These are phyloP conservation scores for Drosophila burlai DNA, from an alignment of 1,140 invertebrate species.

Conservation along the genomic window DNA sequence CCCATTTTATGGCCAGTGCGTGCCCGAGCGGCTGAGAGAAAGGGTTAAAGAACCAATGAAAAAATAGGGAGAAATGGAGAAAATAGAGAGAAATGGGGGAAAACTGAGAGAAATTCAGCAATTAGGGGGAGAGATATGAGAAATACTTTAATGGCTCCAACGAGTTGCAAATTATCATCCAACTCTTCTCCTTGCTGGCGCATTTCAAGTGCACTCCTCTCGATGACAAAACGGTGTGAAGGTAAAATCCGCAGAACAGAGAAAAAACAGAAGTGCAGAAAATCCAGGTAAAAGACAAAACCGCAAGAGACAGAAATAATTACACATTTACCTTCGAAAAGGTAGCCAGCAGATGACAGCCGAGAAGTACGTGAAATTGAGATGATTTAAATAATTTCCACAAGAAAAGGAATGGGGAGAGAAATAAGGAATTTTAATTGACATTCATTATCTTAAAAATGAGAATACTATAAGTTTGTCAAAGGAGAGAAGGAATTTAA, in stretches of 20 bases:
- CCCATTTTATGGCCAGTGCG: slow-evolving; percentile 67
- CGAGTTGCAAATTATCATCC: slow-evolving; percentile 65
- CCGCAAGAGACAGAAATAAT: slow-evolving; percentile 68
- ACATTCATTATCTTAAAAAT: neutral
- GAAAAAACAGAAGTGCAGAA: slow-evolving; percentile 17
- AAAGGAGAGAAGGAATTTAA: too few species aligned
- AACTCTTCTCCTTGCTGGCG: slow-evolving; percentile 38
- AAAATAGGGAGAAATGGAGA: neutral
- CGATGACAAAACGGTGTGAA: slow-evolving; percentile 61
- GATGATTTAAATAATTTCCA: slow-evolving; percentile 12
- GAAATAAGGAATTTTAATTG: neutral
- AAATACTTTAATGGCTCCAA: slow-evolving; percentile 47
- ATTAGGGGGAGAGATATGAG: neutral
- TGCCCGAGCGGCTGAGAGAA: slow-evolving; percentile 29
- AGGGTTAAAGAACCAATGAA: neutral
- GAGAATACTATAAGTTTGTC: neutral
- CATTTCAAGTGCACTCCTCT: slow-evolving; percentile 70
- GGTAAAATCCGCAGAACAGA: slow-evolving; percentile 36
- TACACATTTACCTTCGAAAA: slow-evolving; percentile 44
- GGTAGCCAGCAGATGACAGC: slow-evolving; percentile 28
- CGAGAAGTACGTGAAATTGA: slow-evolving; percentile 15
- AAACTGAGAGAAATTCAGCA: neutral
- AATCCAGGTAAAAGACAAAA: slow-evolving; percentile 48
- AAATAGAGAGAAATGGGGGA: neutral
- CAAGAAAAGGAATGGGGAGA: neutral